Percentiles rank a stretch among this genome's conserved stretches.
These are phyloP conservation scores for Psittacula echo DNA, from an alignment of 2,797 vertebrate species.

Conservation along the genomic window DNA sequence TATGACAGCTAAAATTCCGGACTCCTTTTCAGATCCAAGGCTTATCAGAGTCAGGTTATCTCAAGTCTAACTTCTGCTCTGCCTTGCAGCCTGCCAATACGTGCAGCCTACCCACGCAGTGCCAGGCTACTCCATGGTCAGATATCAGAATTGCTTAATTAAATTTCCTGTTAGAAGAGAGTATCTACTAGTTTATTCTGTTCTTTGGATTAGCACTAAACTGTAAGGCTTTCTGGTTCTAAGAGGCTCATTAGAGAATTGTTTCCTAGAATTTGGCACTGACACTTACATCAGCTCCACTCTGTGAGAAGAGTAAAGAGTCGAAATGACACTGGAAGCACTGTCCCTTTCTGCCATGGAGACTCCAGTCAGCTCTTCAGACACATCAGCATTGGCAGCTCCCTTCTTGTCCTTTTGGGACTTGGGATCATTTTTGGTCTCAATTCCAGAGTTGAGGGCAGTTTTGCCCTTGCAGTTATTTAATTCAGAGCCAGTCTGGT, in stretches of 20 bases:
- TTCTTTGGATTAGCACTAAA: background rate
- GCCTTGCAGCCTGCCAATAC: background rate
- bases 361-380: background rate
- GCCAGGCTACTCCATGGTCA: rapidly evolving
- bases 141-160: background rate
- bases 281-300: background rate
- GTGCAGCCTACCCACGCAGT: background rate
- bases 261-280: background rate
- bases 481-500: background rate
- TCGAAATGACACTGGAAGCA: background rate
- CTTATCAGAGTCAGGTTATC: background rate
- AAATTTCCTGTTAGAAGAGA: background rate
- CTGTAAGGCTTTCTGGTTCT: background rate
- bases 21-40: background rate
- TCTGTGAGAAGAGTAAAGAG: background rate
- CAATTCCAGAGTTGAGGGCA: background rate
- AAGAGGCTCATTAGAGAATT: background rate
- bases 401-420: background rate
- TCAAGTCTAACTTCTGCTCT: background rate
- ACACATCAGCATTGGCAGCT: background rate
- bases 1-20: background rate
- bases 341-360: background rate
- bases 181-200: background rate
- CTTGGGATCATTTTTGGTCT: background rate
- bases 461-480: background rate